Percentiles rank a stretch among this genome's conserved stretches.
phyloP scores from a whole-genome alignment of 1,140 invertebrate species.

The Drosophila ironensis region DNA sequence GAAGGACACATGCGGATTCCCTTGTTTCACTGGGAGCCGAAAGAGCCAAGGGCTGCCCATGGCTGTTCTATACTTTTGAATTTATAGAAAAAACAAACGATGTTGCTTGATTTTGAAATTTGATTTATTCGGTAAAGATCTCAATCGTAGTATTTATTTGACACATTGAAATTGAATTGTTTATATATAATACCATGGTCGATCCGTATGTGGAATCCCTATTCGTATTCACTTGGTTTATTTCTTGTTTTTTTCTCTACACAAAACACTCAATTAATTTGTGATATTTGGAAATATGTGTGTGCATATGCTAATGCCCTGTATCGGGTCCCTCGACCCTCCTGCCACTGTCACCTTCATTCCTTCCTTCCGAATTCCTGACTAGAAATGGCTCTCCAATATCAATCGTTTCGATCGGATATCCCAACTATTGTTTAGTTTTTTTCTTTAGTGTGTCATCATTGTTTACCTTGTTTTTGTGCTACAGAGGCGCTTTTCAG shows the following conservation, averaged over 20 bases:
- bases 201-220: conserved; percentile 34
- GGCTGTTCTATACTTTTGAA: background rate
- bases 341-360: background rate
- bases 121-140: conserved; percentile 63
- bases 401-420: background rate
- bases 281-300: conserved; percentile 39
- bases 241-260: too few relatives aligned
- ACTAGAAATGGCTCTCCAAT: conserved; percentile 36
- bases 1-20: too few relatives aligned
- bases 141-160: conserved; percentile 62
- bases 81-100: background rate
- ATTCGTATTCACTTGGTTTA: too few relatives aligned
- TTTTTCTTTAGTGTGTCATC: background rate
- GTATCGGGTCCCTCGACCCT: conserved; percentile 10
- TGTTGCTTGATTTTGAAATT: conserved; percentile 42
- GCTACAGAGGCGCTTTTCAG: conserved; percentile 19
- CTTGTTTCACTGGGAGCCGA: too few relatives aligned
- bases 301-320: conserved; percentile 33
- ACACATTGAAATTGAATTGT: conserved; percentile 77
- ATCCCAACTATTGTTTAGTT: background rate
- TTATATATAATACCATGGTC: conserved; percentile 34
- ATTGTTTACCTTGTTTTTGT: conserved; percentile 14
- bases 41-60: too few relatives aligned
- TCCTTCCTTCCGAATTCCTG: conserved; percentile 27
- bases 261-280: conserved; percentile 68